phyloP scores from a whole-genome alignment of 2,888 invertebrate species.

The Fabriciana adippe region DNA sequence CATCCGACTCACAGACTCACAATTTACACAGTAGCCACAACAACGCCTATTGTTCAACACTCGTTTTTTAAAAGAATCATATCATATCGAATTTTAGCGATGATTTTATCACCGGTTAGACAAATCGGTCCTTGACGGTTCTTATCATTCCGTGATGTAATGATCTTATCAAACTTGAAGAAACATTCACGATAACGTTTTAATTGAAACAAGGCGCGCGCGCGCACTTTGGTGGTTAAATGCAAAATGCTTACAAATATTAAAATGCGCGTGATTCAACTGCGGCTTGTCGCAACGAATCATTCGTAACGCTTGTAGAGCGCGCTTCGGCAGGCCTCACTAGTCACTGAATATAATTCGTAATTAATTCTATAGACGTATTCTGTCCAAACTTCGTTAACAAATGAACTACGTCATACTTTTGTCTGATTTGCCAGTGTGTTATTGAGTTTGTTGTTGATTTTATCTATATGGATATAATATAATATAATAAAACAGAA shows the following conservation, averaged over 20 bases:
- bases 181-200: slow-evolving; percentile 68
- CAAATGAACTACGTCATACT: slow-evolving; percentile 55
- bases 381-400: slow-evolving; percentile 53
- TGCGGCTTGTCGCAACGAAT: slow-evolving; percentile 45
- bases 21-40: slow-evolving; percentile 50
- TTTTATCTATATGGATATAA: background rate
- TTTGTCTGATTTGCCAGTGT: slow-evolving; percentile 24
- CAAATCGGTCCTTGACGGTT: slow-evolving; percentile 62
- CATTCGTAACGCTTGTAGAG: slow-evolving; percentile 30
- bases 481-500: background rate
- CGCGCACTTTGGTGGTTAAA: slow-evolving; percentile 66
- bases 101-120: slow-evolving; percentile 52
- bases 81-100: slow-evolving; percentile 51
- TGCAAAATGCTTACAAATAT: slow-evolving; percentile 60
- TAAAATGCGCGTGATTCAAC: slow-evolving; percentile 47
- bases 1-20: slow-evolving; percentile 62
- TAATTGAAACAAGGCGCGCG: slow-evolving; percentile 61
- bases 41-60: slow-evolving; percentile 55
- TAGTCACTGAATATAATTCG: slow-evolving; percentile 41
- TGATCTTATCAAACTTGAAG: slow-evolving; percentile 75
- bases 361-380: slow-evolving; percentile 71
- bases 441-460: slow-evolving; percentile 6
- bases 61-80: slow-evolving; percentile 47
- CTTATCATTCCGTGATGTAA: slow-evolving; percentile 78
- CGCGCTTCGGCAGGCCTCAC: slow-evolving; percentile 34